These are phyloP conservation scores for Bibio marci DNA, from an alignment of 2,888 invertebrate species.

Conservation along the genomic window DNA sequence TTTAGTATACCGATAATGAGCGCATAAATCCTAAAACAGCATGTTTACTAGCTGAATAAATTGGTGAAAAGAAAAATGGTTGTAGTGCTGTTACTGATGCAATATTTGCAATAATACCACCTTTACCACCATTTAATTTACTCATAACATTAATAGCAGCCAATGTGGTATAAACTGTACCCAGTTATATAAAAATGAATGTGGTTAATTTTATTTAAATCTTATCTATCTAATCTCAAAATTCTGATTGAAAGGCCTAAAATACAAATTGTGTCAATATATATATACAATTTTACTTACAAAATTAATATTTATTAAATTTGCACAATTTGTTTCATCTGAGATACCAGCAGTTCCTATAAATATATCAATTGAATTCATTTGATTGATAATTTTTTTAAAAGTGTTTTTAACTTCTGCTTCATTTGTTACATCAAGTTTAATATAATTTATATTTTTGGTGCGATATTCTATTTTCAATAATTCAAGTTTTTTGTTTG, in stretches of 20 bases:
- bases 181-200: constrained; percentile 20
- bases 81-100: constrained; percentile 17
- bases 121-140: constrained; percentile 23
- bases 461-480: too few species aligned
- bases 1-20: constrained; percentile 17
- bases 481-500: too few species aligned
- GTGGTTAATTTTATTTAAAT: background rate
- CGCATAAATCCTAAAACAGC: constrained; percentile 27
- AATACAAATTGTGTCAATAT: too few species aligned
- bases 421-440: background rate
- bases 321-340: background rate
- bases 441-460: too few species aligned
- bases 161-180: constrained; percentile 25
- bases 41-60: constrained; percentile 26
- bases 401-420: background rate
- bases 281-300: background rate
- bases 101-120: constrained; percentile 26
- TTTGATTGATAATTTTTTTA: background rate
- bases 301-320: background rate
- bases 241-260: too few species aligned
- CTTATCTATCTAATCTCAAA: too few species aligned
- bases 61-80: constrained; percentile 11
- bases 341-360: background rate
- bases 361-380: background rate
- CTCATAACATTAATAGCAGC: constrained; percentile 26